Evolutionary conservation across 2,113 vertebrate genomes (phyloP).

Genomic region (Ceyx melanurus): DNA sequence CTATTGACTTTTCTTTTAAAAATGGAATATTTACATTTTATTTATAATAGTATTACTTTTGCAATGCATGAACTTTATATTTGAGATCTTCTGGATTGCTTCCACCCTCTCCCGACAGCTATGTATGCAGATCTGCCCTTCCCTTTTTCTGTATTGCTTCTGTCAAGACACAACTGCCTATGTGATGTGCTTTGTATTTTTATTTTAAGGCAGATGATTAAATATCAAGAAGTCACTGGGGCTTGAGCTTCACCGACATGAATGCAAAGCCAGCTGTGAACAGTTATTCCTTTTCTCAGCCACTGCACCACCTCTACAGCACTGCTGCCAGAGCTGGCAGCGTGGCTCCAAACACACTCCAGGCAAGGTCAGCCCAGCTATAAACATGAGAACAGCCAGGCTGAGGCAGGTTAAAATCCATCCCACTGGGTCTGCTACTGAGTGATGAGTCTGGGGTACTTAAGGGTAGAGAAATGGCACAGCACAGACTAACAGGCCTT

Average conservation of each 20-base stretch:
- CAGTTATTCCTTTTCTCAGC: not conserved
- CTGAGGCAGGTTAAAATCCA: conserved; percentile 30
- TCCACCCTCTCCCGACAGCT: not conserved
- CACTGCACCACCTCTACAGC: not conserved
- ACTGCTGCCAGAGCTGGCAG: conserved; percentile 4
- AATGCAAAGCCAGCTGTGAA: conserved; percentile 40
- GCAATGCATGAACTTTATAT: not conserved
- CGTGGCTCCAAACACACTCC: not conserved
- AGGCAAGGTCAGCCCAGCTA: conserved; percentile 35
- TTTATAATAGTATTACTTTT: not conserved
- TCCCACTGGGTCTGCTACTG: not conserved
- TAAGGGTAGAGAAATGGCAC: not conserved
- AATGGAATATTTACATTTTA: not conserved
- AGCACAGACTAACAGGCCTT: not conserved
- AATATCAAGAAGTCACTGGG: not conserved
- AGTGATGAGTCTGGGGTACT: not conserved
- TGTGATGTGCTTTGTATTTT: not conserved
- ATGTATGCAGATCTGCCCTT: not conserved
- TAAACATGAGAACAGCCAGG: conserved; percentile 21
- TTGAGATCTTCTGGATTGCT: not conserved
- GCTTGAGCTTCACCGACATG: not conserved
- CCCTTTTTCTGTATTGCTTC: not conserved
- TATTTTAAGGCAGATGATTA: not conserved
- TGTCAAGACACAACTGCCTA: not conserved
- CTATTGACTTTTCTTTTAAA: not conserved